These are phyloP conservation scores for Formicarius rufipectus DNA, from an alignment of 2,113 vertebrate genomes.

Conservation along the genomic window DNA sequence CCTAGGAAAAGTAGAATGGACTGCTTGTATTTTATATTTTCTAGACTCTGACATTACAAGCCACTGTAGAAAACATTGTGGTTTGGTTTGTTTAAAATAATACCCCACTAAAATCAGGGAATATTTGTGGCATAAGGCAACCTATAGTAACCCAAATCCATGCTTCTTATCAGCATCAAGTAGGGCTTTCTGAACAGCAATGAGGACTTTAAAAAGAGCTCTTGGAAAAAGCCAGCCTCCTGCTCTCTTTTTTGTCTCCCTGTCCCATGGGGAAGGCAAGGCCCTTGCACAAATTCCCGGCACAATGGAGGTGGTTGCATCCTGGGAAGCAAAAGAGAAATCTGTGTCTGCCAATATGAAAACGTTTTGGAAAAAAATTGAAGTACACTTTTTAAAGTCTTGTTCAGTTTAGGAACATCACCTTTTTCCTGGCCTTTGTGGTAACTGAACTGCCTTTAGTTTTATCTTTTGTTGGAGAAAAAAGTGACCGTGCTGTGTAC, in stretches of 20 bases:
- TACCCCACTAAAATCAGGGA: not conserved
- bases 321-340: not conserved
- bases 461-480: not conserved
- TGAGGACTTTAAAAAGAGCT: not conserved
- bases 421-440: fast-evolving
- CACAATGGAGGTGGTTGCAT: not conserved
- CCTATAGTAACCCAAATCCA: not conserved
- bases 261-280: fast-evolving
- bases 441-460: not conserved
- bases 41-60: not conserved
- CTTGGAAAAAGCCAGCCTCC: not conserved
- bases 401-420: not conserved
- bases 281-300: too few relatives aligned
- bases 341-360: not conserved
- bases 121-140: not conserved
- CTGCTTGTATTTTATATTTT: not conserved
- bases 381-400: not conserved
- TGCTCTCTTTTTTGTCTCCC: not conserved
- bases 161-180: not conserved
- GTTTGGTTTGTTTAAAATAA: not conserved
- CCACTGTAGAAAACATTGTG: not conserved
- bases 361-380: not conserved
- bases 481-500: not conserved
- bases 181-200: not conserved
- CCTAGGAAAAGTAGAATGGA: not conserved